Evolutionary conservation across 2,113 vertebrate genomes (phyloP).

Genomic region (Cyanistes caeruleus): DNA sequence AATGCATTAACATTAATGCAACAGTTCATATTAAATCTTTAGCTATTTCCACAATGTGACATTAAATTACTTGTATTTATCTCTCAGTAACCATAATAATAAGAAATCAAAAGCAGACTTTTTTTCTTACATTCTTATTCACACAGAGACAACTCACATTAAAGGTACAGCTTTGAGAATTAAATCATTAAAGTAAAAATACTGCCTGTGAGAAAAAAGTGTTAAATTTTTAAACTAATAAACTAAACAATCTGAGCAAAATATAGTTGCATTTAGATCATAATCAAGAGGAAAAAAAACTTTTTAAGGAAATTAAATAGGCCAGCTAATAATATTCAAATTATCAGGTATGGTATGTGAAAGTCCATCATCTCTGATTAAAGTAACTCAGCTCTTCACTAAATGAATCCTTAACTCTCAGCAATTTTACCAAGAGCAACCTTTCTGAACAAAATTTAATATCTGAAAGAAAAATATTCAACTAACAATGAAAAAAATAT

Average conservation of each 20-base stretch:
- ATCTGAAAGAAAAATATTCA: background rate
- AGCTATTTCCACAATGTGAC: background rate
- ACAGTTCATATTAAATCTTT: background rate
- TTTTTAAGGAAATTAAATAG: background rate
- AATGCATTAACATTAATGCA: background rate
- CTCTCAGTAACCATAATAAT: background rate
- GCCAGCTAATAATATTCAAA: background rate
- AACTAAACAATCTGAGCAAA: background rate
- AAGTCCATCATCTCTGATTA: background rate
- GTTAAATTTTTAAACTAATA: background rate
- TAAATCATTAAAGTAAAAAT: background rate
- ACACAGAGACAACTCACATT: background rate
- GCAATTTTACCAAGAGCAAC: background rate
- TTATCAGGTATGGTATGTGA: background rate
- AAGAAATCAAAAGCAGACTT: background rate
- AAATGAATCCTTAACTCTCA: background rate
- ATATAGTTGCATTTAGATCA: background rate
- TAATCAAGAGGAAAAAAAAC: background rate
- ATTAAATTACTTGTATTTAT: constrained; percentile 17
- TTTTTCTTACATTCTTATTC: background rate
- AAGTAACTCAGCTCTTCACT: background rate
- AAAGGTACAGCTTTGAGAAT: background rate
- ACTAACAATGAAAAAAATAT: background rate
- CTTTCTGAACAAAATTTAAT: background rate
- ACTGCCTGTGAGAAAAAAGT: background rate